Base-by-base conservation (phyloP, 2,797 vertebrate genomes). In the Falco columbarius region DNA sequence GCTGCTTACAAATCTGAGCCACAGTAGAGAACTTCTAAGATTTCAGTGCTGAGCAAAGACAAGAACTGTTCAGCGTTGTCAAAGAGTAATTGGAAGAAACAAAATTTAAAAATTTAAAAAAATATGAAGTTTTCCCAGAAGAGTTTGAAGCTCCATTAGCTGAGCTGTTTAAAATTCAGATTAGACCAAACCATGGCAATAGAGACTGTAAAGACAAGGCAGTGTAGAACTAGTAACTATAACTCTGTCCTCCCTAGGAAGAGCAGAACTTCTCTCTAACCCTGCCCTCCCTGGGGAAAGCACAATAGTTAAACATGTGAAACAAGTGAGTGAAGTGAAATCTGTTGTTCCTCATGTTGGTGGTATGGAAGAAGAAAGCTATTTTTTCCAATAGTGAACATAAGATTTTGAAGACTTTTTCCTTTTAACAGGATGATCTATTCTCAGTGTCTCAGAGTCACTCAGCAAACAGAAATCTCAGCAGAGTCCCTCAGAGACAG, bases 401-500 rank as follows among this genome's bases (percentile, higher is more conserved):
- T 49, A 72, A 87, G 26, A 61, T 73, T 88, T 95, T 56, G 26
- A 91, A 85, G 36, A 56, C 10, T 76, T 86, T 93, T 3, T 95
- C 27, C 46, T 94, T 94, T 87, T 90, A 66, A 49, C 80, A 94
- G 92, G 58, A 75, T 1, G 77, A 93, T 89, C 65, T 96, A 10
- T 95, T 94, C 52, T 86, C 84, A 19, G 40, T 75, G 55, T 96
- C 89, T 68, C 95, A 98, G 97, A 93, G 89, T 86, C 95, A 94
- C 7, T 10, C 55, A 10, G 77, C 80, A 81, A 95, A 84, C 38
- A 97, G 94, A 91, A 94, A 85, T 86, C 93, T 91, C 18, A 92
- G 89, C 81, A 97, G 94, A 95, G 92, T 74, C 73, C 63, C 96
- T 83, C 98, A 98, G 67, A 98, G 68, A 81, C 98, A 98, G 18